These are phyloP conservation scores for Trichomycterus rosablanca DNA, from an alignment of 2,113 vertebrate genomes.

Conservation along the genomic window DNA sequence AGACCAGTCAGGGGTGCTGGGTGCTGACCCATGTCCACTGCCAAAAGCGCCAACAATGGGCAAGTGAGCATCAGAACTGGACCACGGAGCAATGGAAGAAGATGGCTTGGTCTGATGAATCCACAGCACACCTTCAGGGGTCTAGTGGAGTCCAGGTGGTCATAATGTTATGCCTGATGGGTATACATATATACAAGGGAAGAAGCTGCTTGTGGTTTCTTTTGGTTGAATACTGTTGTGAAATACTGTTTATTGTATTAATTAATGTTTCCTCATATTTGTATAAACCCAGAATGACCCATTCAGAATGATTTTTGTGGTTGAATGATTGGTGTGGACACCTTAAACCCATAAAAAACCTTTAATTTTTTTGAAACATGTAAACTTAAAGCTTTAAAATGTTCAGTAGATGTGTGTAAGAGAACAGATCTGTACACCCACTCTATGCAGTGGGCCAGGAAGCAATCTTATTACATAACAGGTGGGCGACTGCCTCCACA, in stretches of 20 bases:
- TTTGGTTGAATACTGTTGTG: background rate
- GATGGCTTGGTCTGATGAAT: too few relatives aligned
- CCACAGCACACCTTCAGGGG: too few relatives aligned
- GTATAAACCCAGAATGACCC: background rate
- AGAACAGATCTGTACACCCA: constrained; percentile 33
- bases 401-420: constrained; percentile 9
- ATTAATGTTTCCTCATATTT: background rate
- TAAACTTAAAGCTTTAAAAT: background rate
- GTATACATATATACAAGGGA: too few relatives aligned
- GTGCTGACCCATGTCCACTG: too few relatives aligned
- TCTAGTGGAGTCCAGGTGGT: too few relatives aligned
- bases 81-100: too few relatives aligned
- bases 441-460: constrained; percentile 28
- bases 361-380: constrained; percentile 8
- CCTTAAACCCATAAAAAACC: background rate
- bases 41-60: too few relatives aligned
- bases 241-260: background rate
- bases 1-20: too few relatives aligned
- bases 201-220: background rate
- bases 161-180: too few relatives aligned
- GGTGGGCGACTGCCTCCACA: constrained; percentile 32
- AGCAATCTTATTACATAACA: constrained; percentile 35
- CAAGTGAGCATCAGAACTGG: too few relatives aligned
- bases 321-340: background rate
- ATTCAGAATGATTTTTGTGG: background rate